These are phyloP conservation scores for Phyllotreta cruciferae DNA, from an alignment of 2,888 invertebrate species.

Conservation along the genomic window DNA sequence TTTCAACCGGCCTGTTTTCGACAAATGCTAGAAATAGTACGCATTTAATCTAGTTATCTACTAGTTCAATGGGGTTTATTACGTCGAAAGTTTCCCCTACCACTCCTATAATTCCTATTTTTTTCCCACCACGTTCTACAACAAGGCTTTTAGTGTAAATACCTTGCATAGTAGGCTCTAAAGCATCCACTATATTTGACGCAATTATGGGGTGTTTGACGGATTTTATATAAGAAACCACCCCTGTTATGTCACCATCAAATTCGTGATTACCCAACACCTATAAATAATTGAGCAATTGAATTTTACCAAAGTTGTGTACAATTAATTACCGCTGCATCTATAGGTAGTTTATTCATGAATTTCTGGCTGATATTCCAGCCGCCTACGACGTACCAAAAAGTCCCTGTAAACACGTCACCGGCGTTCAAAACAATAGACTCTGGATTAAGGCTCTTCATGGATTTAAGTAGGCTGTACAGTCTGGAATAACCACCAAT, in stretches of 20 bases:
- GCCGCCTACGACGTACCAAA: conserved; percentile 77
- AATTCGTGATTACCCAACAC: conserved; percentile 90
- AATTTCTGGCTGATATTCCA: conserved; percentile 77
- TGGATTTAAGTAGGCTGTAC: conserved; percentile 63
- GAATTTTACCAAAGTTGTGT: no score
- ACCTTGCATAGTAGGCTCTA: conserved; percentile 71
- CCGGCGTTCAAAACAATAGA: conserved; percentile 80
- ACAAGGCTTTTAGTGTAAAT: conserved; percentile 71
- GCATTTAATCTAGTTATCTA: background rate
- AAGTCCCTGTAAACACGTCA: conserved; percentile 83
- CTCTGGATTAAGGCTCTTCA: conserved; percentile 59
- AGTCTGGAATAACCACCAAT: conserved; percentile 75
- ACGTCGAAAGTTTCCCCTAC: conserved; percentile 62
- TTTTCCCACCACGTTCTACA: conserved; percentile 67
- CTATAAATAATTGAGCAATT: conserved; percentile 58
- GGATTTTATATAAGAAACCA: conserved; percentile 73
- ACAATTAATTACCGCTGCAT: conserved; percentile 70
- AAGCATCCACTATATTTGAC: conserved; percentile 75
- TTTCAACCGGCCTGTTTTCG: conserved; percentile 70
- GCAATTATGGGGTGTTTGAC: conserved; percentile 73
- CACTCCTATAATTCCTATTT: conserved; percentile 83
- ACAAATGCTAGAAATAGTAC: conserved; percentile 66
- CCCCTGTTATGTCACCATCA: conserved; percentile 75
- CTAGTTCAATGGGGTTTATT: conserved; percentile 7
- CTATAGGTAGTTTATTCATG: conserved; percentile 76